Evolutionary conservation across 2,113 vertebrate genomes (phyloP), one percentile per base, ranked within the genome.

Genomic region (Chloroceryle aenea): DNA sequence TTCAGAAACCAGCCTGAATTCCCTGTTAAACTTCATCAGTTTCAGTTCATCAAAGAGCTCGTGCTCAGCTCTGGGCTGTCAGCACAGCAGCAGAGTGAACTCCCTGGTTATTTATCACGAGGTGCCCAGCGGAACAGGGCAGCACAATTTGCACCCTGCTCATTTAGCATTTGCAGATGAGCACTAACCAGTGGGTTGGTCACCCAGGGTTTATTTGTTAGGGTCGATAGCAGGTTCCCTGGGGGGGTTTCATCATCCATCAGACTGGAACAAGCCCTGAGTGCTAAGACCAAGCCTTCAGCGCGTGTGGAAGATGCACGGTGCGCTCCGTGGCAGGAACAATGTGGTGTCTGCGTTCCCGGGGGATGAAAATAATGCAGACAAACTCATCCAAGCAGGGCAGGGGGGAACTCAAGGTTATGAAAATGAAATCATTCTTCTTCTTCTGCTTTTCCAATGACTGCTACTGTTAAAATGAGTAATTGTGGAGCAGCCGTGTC

Each of bases 401-500:
- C 95, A 96, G 59, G 85, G 90, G 90, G 62, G 53, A 96, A 11
- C 90, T 94, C 97, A 96, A 93, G 90, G 94, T 97, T 97, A 93
- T 71, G 67, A 94, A 97, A 95, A 95, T 87, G 63, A 96, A 96
- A 97, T 97, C 61, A 88, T 96, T 97, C 95, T 96, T 93, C 92
- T 96, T 9, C 92, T 92, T 64, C 72, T 77, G 84, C 95, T 96
- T 95, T 92, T 67, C 77, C 80, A 50, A 5, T 38, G 71, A 91
- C 56, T 93, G 86, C 86, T 93, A 11, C 95, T 95, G 95, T 91
- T 96, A 61, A 87, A 86, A 62, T 97, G 95, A 97, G 11, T 96
- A 95, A 96, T 79, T 88, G 76, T 75, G 40, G 61, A 96, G 91
- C 75, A 72, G 63, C 77, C 7, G 0, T 61, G 78, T 67, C 81